Evolutionary conservation across 2,888 invertebrate genomes (phyloP).

Genomic region (Caenorhabditis becei): DNA sequence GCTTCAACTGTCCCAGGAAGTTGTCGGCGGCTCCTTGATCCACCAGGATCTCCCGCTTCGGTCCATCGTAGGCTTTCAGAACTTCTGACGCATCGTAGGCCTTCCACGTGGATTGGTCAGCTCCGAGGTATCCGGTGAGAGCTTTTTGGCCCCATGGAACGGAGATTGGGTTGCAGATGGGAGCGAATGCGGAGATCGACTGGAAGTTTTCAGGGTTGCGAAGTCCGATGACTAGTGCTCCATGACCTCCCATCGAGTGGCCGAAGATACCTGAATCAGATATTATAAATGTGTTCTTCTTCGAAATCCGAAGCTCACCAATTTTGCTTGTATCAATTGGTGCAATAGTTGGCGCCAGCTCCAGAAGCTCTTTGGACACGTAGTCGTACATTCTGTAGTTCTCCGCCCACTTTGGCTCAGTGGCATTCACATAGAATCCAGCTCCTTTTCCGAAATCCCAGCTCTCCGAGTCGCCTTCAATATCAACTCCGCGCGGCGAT

Average conservation of each 20-base stretch:
- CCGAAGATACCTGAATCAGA: constrained; percentile 81
- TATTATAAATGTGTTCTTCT: too few species aligned
- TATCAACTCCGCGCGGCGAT: constrained; percentile 87
- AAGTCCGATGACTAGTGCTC: constrained; percentile 86
- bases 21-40: constrained; percentile 84
- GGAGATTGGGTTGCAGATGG: constrained; percentile 91
- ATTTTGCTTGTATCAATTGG: constrained; percentile 56
- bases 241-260: constrained; percentile 95
- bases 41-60: constrained; percentile 89
- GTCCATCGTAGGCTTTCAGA: constrained; percentile 89
- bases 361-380: constrained; percentile 84
- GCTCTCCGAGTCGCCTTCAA: constrained; percentile 92
- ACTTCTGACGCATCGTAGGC: constrained; percentile 93
- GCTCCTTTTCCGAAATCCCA: constrained; percentile 96
- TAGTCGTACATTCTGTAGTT: constrained; percentile 97
- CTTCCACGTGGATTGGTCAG: constrained; percentile 83
- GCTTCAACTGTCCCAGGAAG: constrained; percentile 69
- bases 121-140: constrained; percentile 82
- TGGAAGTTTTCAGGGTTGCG: constrained; percentile 87
- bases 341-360: constrained; percentile 53
- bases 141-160: constrained; percentile 89
- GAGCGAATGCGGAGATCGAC: constrained; percentile 93
- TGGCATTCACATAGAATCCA: constrained; percentile 95
- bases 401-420: constrained; percentile 91
- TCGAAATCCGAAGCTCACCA: constrained; percentile 33